Percentiles rank a stretch among this genome's conserved stretches.
These are phyloP conservation scores for Cephus pygmeus DNA, from an alignment of 2,888 invertebrate species.

Conservation along the genomic window DNA sequence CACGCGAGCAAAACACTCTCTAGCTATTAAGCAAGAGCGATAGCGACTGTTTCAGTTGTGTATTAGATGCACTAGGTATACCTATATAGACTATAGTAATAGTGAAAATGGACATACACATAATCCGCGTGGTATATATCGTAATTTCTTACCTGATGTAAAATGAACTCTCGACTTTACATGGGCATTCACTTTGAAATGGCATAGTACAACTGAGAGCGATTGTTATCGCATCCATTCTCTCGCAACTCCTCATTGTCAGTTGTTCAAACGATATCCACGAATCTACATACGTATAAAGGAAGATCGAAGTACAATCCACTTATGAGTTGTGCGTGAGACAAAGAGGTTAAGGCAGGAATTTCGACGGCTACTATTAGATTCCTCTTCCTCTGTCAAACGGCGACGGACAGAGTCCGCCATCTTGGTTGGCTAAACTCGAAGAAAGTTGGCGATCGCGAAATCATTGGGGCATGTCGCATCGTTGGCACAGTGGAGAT, in stretches of 20 bases:
- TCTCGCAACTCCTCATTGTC: neutral
- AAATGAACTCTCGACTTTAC: neutral
- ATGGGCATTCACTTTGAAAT: neutral
- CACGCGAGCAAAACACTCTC: slow-evolving; percentile 12
- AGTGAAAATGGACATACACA: neutral
- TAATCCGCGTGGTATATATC: neutral
- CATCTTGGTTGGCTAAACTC: neutral
- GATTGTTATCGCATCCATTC: neutral
- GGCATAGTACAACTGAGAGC: neutral
- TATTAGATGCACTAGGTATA: neutral
- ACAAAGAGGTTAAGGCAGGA: neutral
- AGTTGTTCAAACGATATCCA: neutral
- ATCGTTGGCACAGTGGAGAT: slow-evolving; percentile 4
- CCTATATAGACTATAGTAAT: neutral
- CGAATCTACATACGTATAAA: neutral
- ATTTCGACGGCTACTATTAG: neutral
- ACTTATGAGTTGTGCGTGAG: neutral
- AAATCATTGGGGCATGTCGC: neutral
- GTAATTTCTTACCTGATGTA: neutral
- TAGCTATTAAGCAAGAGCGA: slow-evolving; percentile 5
- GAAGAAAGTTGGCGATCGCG: neutral
- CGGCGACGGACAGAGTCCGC: neutral
- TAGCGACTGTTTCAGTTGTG: slow-evolving; percentile 16
- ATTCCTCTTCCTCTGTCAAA: neutral
- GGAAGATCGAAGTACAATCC: neutral